Percentiles rank a stretch among this genome's conserved stretches.
phyloP scores from a whole-genome alignment of 1,140 invertebrate genomes.

The Ips typographus region DNA sequence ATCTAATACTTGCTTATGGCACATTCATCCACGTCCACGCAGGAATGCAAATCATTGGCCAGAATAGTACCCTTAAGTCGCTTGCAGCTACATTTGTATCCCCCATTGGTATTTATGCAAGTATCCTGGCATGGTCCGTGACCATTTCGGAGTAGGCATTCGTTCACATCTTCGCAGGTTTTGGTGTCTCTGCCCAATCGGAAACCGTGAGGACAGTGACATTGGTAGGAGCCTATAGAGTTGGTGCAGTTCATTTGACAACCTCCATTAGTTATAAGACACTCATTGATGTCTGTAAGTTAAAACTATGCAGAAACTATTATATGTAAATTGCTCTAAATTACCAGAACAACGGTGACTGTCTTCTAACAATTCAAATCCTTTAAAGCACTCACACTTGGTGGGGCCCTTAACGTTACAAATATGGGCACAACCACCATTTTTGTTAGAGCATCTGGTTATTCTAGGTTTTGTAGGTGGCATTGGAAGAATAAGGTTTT shows the following conservation, averaged over 20 bases:
- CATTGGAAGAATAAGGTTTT: conserved; percentile 1
- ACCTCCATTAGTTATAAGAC: conserved; percentile 56
- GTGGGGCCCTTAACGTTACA: neutral
- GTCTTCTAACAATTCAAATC: conserved; percentile 1
- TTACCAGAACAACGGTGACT: neutral
- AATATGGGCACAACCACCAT: conserved; percentile 16
- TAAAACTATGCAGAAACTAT: conserved; percentile 37
- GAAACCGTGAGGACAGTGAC: conserved; percentile 75
- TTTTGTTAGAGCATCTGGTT: conserved; percentile 5
- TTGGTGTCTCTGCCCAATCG: conserved; percentile 58
- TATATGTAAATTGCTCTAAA: conserved; percentile 46
- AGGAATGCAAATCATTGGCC: conserved; percentile 53
- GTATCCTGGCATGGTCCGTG: conserved; percentile 68
- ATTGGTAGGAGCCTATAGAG: conserved; percentile 68
- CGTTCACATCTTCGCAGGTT: conserved; percentile 72
- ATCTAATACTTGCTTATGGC: conserved; percentile 4
- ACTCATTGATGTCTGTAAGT: conserved; percentile 60
- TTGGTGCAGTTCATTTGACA: conserved; percentile 68
- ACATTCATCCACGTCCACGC: conserved; percentile 49
- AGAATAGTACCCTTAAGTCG: conserved; percentile 57
- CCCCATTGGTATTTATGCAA: conserved; percentile 61
- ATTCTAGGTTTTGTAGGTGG: neutral
- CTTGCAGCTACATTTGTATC: conserved; percentile 40
- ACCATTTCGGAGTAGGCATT: conserved; percentile 71
- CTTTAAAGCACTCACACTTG: conserved; percentile 7